Evolutionary conservation across 2,888 invertebrate genomes (phyloP), one percentile per base, ranked within the genome.

Genomic region (Dynastes grantii): DNA sequence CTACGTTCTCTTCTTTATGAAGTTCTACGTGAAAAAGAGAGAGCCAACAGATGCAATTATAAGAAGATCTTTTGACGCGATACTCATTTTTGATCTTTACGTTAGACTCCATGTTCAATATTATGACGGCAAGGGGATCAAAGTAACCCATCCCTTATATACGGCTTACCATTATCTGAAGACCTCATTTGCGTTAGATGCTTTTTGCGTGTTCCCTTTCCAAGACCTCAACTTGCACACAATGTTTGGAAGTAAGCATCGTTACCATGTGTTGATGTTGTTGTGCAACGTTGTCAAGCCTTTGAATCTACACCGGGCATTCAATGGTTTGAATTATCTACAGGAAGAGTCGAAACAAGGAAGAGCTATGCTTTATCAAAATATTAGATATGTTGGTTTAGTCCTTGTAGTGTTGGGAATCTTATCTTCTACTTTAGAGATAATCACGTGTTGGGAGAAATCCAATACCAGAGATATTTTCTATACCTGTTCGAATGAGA

Each of bases 121-220:
- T 16, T 79, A 79, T 51, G 76, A 79, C 53, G 32, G 27, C 11
- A 55, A 64, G 8, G 79, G 79, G 16, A 79, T 79, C 45, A 16
- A 55, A 11, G 67, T 79, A 6, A 76, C 76, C 0, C 79, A 79
- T 63, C 76, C 79, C 2, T 27, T 67, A 32, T 79, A 76, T 55
- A 79, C 79, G 32, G 63, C 76, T 8, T 51, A 63, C 40, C 76
- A 79, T 81, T 90, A 90, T 84, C 81, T 90, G 8, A 87, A 16
- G 27, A 87, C 89, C 6, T 85, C 88, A 55, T 91, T 91, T 78
- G 55, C 86, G 16, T 76, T 89, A 16, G 91, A 91, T 82, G 85
- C 90, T 1, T 65, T 90, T 4, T 89, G 88, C 11, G 87, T 88
- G 80, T 88, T 90, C 16, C 90, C 91, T 2, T 90, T 90, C 89